Percentiles rank a stretch among this genome's conserved stretches.
Evolutionary conservation across 2,888 invertebrate species (phyloP).

Genomic region (Serripes groenlandicus): DNA sequence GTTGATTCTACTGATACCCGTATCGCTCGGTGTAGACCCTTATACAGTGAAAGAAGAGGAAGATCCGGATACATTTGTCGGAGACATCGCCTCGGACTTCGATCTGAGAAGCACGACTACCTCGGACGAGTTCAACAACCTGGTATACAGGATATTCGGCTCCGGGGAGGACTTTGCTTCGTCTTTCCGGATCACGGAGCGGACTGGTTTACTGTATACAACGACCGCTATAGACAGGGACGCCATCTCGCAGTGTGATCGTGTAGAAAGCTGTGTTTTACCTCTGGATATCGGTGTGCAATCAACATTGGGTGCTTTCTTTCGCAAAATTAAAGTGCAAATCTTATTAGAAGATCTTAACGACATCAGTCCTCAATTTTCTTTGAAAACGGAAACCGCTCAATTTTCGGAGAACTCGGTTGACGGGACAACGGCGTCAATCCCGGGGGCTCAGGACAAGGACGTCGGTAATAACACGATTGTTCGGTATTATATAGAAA

Average conservation of each 20-base stretch:
- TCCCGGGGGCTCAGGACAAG: constrained; percentile 72
- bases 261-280: constrained; percentile 60
- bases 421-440: constrained; percentile 63
- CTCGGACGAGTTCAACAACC: constrained; percentile 66
- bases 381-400: constrained; percentile 61
- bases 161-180: constrained; percentile 69
- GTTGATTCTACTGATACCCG: constrained; percentile 19
- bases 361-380: constrained; percentile 77
- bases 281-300: constrained; percentile 76
- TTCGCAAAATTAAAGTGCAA: constrained; percentile 74
- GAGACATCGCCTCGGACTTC: constrained; percentile 70
- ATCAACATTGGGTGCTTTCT: constrained; percentile 71
- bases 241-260: constrained; percentile 64
- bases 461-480: constrained; percentile 74
- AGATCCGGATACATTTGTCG: constrained; percentile 62
- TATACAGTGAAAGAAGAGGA: constrained; percentile 71
- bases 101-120: constrained; percentile 68
- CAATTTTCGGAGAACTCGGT: constrained; percentile 73
- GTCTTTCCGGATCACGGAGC: constrained; percentile 72
- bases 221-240: constrained; percentile 71
- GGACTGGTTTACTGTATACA: constrained; percentile 68
- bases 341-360: constrained; percentile 77
- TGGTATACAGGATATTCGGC: constrained; percentile 74
- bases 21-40: neutral
- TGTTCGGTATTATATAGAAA: constrained; percentile 68